These are phyloP conservation scores for Parambassis ranga DNA, from an alignment of 2,797 vertebrate genomes.

Conservation along the genomic window DNA sequence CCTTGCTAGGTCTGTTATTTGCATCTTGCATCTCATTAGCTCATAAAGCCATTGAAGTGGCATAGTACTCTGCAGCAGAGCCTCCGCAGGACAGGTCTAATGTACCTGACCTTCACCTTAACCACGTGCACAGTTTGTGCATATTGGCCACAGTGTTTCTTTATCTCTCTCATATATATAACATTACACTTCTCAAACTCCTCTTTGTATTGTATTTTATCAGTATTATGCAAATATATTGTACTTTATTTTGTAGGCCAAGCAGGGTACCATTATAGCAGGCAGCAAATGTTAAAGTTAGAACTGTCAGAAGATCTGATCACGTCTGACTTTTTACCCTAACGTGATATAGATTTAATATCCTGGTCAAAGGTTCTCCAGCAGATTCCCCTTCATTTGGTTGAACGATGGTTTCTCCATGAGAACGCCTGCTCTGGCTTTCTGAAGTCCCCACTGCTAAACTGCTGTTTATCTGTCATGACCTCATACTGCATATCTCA, in stretches of 20 bases:
- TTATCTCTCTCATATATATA: neutral
- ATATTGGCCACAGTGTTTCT: conserved; percentile 1
- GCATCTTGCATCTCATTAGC: conserved; percentile 70
- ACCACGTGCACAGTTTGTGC: conserved; percentile 17
- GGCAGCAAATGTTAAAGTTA: neutral
- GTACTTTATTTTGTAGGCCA: neutral
- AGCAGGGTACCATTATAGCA: neutral
- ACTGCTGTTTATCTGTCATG: conserved; percentile 39
- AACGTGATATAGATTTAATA: neutral
- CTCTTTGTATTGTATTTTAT: neutral
- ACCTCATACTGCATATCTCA: conserved; percentile 25
- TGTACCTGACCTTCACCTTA: conserved; percentile 46
- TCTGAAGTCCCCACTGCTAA: conserved; percentile 14
- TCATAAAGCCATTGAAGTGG: conserved; percentile 31
- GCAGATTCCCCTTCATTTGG: neutral
- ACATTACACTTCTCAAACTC: no score
- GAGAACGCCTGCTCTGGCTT: neutral
- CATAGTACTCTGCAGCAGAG: conserved; percentile 2
- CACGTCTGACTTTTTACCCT: neutral
- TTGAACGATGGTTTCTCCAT: neutral
- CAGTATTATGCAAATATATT: neutral
- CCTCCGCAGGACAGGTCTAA: conserved; percentile 30
- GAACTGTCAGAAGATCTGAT: neutral
- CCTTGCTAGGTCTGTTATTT: conserved; percentile 48
- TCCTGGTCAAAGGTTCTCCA: neutral